These are phyloP conservation scores for Pachyuromys duprasi DNA, from an alignment of 2,797 vertebrate species.

Conservation along the genomic window DNA sequence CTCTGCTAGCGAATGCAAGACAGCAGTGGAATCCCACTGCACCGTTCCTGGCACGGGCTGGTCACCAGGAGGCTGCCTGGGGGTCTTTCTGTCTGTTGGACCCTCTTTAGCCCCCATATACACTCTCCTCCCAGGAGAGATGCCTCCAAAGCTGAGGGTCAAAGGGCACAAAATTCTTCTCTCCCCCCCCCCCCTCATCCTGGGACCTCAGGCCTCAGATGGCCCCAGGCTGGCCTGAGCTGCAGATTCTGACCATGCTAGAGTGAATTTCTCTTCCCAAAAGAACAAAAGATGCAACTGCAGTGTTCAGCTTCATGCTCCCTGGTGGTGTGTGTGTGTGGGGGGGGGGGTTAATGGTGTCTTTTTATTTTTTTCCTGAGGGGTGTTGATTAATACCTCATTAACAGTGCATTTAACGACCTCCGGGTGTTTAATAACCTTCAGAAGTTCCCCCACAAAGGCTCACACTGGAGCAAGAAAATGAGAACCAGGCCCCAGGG, in stretches of 20 bases:
- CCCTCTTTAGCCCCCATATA: background rate
- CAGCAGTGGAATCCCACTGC: background rate
- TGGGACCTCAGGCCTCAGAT: background rate
- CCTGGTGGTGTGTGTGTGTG: too few species aligned
- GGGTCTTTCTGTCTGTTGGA: background rate
- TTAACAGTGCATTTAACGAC: constrained; percentile 84
- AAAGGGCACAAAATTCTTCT: constrained; percentile 62
- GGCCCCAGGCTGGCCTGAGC: constrained; percentile 33
- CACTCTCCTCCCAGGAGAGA: background rate
- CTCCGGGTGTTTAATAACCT: constrained; percentile 84
- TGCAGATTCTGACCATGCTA: constrained; percentile 46
- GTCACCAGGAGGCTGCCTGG: background rate
- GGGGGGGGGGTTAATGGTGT: constrained; percentile 66
- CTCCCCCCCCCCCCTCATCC: background rate
- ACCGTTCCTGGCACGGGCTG: background rate
- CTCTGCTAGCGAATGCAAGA: background rate
- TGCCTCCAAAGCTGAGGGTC: constrained; percentile 55
- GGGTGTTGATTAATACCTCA: constrained; percentile 85
- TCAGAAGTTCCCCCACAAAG: constrained; percentile 84
- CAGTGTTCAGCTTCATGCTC: constrained; percentile 67
- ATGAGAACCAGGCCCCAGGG: constrained; percentile 81
- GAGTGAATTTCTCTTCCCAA: constrained; percentile 68
- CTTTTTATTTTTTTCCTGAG: constrained; percentile 82
- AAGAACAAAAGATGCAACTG: constrained; percentile 77
- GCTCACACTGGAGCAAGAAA: constrained; percentile 79